Conservation (phyloP, 2,113 vertebrate species). For the Dromaius novaehollandiae region DNA sequence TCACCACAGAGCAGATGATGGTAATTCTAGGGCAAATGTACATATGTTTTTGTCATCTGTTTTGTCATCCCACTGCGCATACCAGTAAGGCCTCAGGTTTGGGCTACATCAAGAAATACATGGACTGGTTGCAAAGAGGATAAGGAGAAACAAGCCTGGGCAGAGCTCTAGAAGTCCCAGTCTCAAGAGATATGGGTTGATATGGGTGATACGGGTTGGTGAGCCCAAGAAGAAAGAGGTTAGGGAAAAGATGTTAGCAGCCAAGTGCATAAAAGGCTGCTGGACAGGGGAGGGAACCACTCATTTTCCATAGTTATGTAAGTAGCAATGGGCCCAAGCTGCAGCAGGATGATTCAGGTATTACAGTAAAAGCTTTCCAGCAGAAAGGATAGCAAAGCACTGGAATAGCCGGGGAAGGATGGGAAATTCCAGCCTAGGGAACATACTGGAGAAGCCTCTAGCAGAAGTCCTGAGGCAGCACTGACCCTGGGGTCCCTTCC, state of each 20-base stretch:
- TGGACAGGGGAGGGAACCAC: not conserved
- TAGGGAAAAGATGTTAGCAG: not conserved
- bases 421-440: not conserved
- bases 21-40: no score
- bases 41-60: not conserved
- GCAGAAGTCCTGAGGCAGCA: not conserved
- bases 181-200: not conserved
- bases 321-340: rapidly evolving
- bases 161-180: not conserved
- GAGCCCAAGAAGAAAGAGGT: not conserved
- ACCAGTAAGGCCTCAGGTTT: not conserved
- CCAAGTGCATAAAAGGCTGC: not conserved
- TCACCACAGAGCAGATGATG: not conserved
- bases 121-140: not conserved
- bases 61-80: not conserved
- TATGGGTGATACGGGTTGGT: not conserved
- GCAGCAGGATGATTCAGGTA: not conserved
- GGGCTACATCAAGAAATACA: rapidly evolving
- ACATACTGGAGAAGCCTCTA: not conserved
- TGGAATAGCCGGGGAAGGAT: not conserved
- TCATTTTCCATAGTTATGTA: not conserved
- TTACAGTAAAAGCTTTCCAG: not conserved
- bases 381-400: not conserved
- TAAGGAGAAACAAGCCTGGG: not conserved
- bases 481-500: not conserved